Evolutionary conservation across 92 coral and sea anemone species (phyloP).

Genomic region (Zoanthus solanderi): DNA sequence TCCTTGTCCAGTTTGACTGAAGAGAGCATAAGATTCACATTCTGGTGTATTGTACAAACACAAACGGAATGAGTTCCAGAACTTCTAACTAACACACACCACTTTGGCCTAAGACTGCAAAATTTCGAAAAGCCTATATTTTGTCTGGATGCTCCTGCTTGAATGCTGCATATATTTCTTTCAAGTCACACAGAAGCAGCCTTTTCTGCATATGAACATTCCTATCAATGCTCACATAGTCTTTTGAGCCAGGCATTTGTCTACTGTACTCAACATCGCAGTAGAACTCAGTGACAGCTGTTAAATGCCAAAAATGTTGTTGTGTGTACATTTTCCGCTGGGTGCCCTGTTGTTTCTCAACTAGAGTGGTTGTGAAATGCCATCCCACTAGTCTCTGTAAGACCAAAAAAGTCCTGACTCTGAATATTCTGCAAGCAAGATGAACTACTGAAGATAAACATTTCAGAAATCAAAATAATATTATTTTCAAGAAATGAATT

Average conservation of each 20-base stretch:
- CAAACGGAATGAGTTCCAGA: conserved; percentile 27
- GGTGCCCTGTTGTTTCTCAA: too few species aligned
- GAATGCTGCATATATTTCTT: conserved; percentile 20
- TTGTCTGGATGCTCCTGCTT: neutral
- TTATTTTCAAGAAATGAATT: too few species aligned
- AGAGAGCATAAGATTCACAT: conserved; percentile 6
- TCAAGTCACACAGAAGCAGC: conserved; percentile 15
- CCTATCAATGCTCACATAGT: conserved; percentile 13
- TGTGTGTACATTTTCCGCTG: too few species aligned
- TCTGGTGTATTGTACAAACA: conserved; percentile 30
- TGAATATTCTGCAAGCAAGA: too few species aligned
- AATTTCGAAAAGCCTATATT: conserved; percentile 23
- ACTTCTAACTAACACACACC: conserved; percentile 17
- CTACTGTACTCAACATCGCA: neutral
- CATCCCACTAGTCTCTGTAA: too few species aligned
- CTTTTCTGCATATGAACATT: conserved; percentile 17
- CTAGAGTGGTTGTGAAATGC: too few species aligned
- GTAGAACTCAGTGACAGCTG: neutral
- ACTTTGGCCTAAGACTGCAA: conserved; percentile 29
- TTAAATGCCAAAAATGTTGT: too few species aligned
- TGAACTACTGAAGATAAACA: too few species aligned
- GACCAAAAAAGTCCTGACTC: too few species aligned
- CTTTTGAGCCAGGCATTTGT: neutral
- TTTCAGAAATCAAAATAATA: too few species aligned
- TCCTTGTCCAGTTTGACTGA: neutral